These are phyloP conservation scores for Pseudachorutes palmiensis DNA, from an alignment of 1,140 invertebrate genomes.

Conservation along the genomic window DNA sequence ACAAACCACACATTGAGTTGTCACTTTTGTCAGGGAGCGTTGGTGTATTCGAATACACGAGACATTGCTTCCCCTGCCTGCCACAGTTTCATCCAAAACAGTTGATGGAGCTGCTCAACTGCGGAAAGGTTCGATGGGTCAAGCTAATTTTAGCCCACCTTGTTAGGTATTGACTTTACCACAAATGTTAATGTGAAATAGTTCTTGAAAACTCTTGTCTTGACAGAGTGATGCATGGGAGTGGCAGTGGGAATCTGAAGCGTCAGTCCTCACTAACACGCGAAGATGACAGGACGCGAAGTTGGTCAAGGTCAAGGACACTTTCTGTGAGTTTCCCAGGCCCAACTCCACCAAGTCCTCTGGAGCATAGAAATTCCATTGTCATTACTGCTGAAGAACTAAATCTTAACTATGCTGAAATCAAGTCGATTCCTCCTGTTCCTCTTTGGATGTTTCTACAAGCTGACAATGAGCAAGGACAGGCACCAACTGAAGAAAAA, in stretches of 20 bases:
- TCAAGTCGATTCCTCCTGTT: constrained; percentile 89
- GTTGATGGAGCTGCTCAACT: constrained; percentile 95
- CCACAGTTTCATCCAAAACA: constrained; percentile 99
- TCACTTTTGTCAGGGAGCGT: constrained; percentile 34
- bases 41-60: constrained; percentile 35
- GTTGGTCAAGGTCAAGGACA: constrained; percentile 76
- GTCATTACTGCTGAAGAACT: constrained; percentile 70
- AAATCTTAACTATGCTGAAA: constrained; percentile 88
- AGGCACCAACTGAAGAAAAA: constrained; percentile 39
- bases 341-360: constrained; percentile 44
- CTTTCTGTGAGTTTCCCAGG: constrained; percentile 74
- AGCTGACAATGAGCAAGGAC: constrained; percentile 73
- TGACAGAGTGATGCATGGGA: constrained; percentile 33
- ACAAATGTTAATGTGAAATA: too few relatives aligned
- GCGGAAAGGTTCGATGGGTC: constrained; percentile 93
- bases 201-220: too few relatives aligned
- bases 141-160: constrained; percentile 96
- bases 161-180: too few relatives aligned
- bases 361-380: constrained; percentile 53
- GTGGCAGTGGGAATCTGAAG: constrained; percentile 14
- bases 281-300: constrained; percentile 55
- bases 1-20: constrained; percentile 32
- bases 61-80: constrained; percentile 90
- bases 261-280: constrained; percentile 44
- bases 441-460: constrained; percentile 91